Percentiles rank a stretch among this genome's conserved stretches.
phyloP scores from a whole-genome alignment of 2,797 vertebrate species.

The Rhadinocentrus ornatus region DNA sequence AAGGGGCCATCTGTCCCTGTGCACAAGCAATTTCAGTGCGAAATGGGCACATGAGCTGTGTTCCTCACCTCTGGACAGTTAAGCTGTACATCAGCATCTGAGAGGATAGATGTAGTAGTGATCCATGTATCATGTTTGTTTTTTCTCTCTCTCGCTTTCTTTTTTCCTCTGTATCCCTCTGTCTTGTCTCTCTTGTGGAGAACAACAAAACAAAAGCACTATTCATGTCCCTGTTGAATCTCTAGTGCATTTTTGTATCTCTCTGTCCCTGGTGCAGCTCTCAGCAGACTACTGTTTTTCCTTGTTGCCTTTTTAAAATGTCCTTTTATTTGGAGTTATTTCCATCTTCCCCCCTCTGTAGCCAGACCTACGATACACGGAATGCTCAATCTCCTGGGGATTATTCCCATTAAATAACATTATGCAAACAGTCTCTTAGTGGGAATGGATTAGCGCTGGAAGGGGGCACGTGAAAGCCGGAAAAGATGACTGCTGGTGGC shows the following conservation, averaged over 20 bases:
- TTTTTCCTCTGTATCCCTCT: slow-evolving; percentile 18
- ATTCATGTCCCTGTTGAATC: slow-evolving; percentile 76
- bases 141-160: background rate
- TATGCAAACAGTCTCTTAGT: slow-evolving; percentile 69
- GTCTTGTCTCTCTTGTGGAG: slow-evolving; percentile 52
- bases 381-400: slow-evolving; percentile 63
- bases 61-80: slow-evolving; percentile 59
- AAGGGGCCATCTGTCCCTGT: slow-evolving; percentile 51
- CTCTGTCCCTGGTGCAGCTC: slow-evolving; percentile 69
- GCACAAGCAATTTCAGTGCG: slow-evolving; percentile 50
- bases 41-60: slow-evolving; percentile 38
- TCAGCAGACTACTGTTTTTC: slow-evolving; percentile 70
- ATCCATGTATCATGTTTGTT: slow-evolving; percentile 66
- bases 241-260: slow-evolving; percentile 69
- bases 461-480: slow-evolving; percentile 55
- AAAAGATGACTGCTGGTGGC: slow-evolving; percentile 48
- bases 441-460: slow-evolving; percentile 71
- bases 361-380: slow-evolving; percentile 59
- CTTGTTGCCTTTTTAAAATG: slow-evolving; percentile 66
- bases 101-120: slow-evolving; percentile 48
- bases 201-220: slow-evolving; percentile 78
- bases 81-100: slow-evolving; percentile 56
- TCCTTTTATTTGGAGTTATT: slow-evolving; percentile 52
- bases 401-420: slow-evolving; percentile 79
- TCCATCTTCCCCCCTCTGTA: slow-evolving; percentile 25